phyloP scores from a whole-genome alignment of 2,113 vertebrate genomes.

The Notechis scutatus region DNA sequence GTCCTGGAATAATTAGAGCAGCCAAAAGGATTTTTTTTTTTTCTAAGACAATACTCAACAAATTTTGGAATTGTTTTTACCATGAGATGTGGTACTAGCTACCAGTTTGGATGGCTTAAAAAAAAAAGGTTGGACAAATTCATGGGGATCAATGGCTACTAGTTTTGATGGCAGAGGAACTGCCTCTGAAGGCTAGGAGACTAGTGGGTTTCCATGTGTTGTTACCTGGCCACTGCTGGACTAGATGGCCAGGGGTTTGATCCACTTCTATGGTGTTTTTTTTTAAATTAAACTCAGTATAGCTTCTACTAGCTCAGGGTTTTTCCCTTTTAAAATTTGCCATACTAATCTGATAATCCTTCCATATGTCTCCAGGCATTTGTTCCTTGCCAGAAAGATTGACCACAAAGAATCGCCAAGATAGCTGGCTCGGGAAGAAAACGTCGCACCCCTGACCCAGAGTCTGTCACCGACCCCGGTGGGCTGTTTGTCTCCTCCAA shows the following conservation, averaged over 20 bases:
- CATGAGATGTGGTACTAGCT: not conserved
- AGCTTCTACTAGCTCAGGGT: not conserved
- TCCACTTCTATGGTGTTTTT: not conserved
- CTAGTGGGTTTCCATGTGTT: not conserved
- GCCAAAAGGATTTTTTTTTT: not conserved
- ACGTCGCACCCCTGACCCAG: conserved; percentile 96
- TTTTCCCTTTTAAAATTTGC: conserved; percentile 5
- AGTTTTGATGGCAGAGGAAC: not conserved
- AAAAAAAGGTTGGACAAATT: not conserved
- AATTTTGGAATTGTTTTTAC: not conserved
- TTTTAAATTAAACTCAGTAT: not conserved
- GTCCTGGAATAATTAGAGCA: not conserved
- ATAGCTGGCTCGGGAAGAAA: conserved; percentile 99
- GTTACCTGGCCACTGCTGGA: not conserved
- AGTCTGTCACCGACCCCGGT: conserved; percentile 87
- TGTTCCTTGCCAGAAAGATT: conserved; percentile 87
- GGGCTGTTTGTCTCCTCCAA: conserved; percentile 88
- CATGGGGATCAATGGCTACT: not conserved
- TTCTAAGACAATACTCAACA: not conserved
- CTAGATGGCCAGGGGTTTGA: not conserved
- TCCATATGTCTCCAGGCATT: conserved; percentile 62
- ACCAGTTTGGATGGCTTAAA: not conserved
- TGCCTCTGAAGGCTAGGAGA: not conserved
- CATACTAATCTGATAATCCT: not conserved
- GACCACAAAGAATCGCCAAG: conserved; percentile 92